A percentile compares a stretch with the other conserved stretches of the same genome.
These are phyloP conservation scores for Fopius arisanus DNA, from an alignment of 1,140 invertebrate genomes.

Conservation along the genomic window DNA sequence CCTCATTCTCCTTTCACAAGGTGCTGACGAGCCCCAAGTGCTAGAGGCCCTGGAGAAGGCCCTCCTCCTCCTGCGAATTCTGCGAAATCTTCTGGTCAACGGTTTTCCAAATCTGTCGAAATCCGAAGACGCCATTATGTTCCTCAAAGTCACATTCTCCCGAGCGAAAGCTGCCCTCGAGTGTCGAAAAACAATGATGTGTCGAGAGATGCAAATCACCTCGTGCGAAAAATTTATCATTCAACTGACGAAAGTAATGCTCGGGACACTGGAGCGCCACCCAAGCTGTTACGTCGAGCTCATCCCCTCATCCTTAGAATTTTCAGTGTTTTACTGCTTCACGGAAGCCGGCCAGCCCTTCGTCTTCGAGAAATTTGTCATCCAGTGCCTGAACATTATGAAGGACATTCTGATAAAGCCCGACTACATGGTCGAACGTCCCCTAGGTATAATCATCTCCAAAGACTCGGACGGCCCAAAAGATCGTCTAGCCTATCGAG, in stretches of 20 bases:
- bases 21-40: conserved; percentile 65
- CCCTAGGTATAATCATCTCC: not conserved
- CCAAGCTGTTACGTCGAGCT: conserved; percentile 82
- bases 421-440: conserved; percentile 69
- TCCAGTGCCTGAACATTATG: conserved; percentile 89
- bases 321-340: conserved; percentile 86
- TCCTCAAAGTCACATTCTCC: conserved; percentile 82
- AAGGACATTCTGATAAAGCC: conserved; percentile 82
- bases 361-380: conserved; percentile 84
- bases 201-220: conserved; percentile 69
- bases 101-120: conserved; percentile 83
- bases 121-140: conserved; percentile 75
- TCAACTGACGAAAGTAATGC: conserved; percentile 79
- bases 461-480: conserved; percentile 37
- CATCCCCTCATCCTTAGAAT: conserved; percentile 80
- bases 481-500: conserved; percentile 66
- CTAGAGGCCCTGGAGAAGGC: conserved; percentile 78
- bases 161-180: conserved; percentile 79
- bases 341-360: conserved; percentile 77
- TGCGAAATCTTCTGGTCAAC: conserved; percentile 82
- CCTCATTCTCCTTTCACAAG: conserved; percentile 69
- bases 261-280: conserved; percentile 79
- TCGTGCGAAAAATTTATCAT: conserved; percentile 83
- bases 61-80: conserved; percentile 77
- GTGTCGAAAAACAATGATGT: conserved; percentile 73